Evolutionary conservation across 1,140 invertebrate species (phyloP), one percentile per base, ranked within the genome.

Genomic region (Halictus rubicundus): DNA sequence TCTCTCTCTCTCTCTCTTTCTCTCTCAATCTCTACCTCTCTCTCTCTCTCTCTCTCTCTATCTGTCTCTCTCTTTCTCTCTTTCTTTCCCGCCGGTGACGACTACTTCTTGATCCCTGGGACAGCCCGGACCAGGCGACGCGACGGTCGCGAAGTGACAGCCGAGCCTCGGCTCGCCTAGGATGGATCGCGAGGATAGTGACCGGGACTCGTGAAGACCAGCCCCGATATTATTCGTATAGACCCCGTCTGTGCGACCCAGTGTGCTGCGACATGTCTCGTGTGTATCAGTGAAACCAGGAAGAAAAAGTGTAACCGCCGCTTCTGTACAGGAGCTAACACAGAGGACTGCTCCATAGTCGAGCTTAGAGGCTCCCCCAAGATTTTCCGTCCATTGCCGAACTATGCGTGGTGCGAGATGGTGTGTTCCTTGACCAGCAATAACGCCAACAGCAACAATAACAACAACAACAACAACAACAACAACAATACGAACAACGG

Each of bases 351-450:
- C 39, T 10, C 14, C 42, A 10, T 3, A 14, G 42, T 46, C 14
- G 10, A 10, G 42, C 42, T 2, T 5, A 32, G 42, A 46, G 46
- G n/a, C 64, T 68, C 27, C 1, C 32, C 0, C 76, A 63, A 72
- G 2, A 78, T 60, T 65, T 66, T 81, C 73, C 87, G 81, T 71
- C 60, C 87, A 88, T 71, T 84, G 64, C 79, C 85, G 88, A 92
- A 92, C 89, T 92, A 92, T 93, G 92, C 91, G 85, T 87, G 91
- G 87, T 90, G 91, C 92, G 92, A 90, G 87, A 93, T 93, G 92
- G 92, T 93, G 88, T 93, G 92, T 91, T 93, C 91, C 88, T 84
- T 93, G 91, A 93, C 91, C 88, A 89, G 85, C 82, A 87, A 83
- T 81, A 86, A 85, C 78, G 88, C 87, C 74, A 81, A 71, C 73